Evolutionary conservation across 2,113 vertebrate genomes (phyloP).

Genomic region (Spermophilus dauricus): DNA sequence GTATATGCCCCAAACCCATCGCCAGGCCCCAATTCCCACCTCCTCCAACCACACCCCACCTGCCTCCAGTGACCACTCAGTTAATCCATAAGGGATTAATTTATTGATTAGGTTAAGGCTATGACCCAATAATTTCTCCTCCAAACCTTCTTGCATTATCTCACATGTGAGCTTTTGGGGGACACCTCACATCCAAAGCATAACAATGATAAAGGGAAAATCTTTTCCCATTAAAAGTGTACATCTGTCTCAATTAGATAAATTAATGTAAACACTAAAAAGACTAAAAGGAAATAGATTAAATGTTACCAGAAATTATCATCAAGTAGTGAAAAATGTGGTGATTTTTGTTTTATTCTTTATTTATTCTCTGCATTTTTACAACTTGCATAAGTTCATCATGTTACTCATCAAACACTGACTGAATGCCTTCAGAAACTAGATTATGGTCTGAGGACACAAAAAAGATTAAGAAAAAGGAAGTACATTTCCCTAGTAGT

Average conservation of each 20-base stretch:
- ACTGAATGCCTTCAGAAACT: slow-evolving; percentile 41
- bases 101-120: too few species aligned
- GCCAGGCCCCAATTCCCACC: too few species aligned
- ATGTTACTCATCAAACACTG: slow-evolving; percentile 35
- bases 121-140: too few species aligned
- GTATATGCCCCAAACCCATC: too few species aligned
- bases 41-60: too few species aligned
- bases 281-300: not conserved
- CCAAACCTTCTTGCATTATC: too few species aligned
- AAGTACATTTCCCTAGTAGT: not conserved
- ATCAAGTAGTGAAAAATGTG: not conserved
- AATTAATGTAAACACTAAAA: slow-evolving; percentile 9
- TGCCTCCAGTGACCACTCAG: too few species aligned
- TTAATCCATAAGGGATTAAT: too few species aligned
- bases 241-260: slow-evolving; percentile 19
- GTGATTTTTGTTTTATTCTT: not conserved
- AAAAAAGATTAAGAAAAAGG: slow-evolving; percentile 42
- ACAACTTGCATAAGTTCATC: not conserved
- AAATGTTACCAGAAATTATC: not conserved
- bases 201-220: not conserved
- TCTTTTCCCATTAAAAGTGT: not conserved
- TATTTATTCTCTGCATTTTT: not conserved
- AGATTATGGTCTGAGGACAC: not conserved
- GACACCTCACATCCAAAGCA: too few species aligned
- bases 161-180: too few species aligned